These are phyloP conservation scores for Burhinus oedicnemus DNA, from an alignment of 2,113 vertebrate species.

Conservation along the genomic window DNA sequence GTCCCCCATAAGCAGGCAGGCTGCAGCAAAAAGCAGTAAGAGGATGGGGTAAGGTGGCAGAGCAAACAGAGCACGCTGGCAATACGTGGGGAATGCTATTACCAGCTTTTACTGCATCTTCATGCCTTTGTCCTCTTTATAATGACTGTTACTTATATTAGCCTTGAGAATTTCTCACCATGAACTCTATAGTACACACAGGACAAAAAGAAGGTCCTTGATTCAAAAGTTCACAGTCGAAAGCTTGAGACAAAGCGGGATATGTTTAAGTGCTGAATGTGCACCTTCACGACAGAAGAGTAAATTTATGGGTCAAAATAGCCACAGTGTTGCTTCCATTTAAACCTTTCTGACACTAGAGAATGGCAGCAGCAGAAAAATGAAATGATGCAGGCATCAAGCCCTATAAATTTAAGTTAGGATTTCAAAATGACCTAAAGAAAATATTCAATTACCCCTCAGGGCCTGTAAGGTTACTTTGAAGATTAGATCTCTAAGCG, in stretches of 20 bases:
- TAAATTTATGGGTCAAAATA: constrained; percentile 13
- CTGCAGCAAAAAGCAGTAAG: background rate
- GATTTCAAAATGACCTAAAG: constrained; percentile 37
- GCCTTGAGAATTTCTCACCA: background rate
- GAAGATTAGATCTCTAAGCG: constrained; percentile 30
- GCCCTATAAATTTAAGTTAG: constrained; percentile 32
- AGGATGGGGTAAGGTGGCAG: background rate
- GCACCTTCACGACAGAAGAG: background rate
- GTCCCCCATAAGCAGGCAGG: background rate
- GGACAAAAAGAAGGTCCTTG: background rate
- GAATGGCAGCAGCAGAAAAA: background rate
- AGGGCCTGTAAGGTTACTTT: background rate
- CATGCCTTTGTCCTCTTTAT: background rate
- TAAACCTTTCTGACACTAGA: background rate
- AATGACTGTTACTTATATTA: background rate
- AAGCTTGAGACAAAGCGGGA: background rate
- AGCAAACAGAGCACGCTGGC: constrained; percentile 21
- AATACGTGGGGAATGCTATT: background rate
- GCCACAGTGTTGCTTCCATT: background rate
- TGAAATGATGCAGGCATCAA: constrained; percentile 2
- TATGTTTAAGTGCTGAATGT: background rate
- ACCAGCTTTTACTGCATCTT: background rate
- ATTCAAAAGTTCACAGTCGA: background rate
- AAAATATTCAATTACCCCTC: constrained; percentile 18
- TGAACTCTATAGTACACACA: background rate